Evolutionary conservation across 2,113 vertebrate genomes (phyloP), one percentile per base, ranked within the genome.

Genomic region (Ptilorrhoa leucosticta): DNA sequence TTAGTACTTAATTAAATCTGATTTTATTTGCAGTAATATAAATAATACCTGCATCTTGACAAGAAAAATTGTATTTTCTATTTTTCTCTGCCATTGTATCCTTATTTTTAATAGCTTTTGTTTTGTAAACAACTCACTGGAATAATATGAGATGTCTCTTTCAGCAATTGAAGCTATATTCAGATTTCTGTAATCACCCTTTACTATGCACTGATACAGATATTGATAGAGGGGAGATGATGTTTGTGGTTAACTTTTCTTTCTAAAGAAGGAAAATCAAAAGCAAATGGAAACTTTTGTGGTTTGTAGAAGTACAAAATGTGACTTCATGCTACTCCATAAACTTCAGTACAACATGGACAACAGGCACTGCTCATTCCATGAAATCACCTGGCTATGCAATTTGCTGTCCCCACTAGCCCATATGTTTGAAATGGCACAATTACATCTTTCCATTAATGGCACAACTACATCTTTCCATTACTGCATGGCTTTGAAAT

Each of bases 391-490:
- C 28, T 35, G 22, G 21, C 66, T 90, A 17, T 5, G 9, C 65
- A 89, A 51, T 45, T 78, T 47, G 8, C 37, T 57, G 15, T 80
- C 73, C 65, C 71, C 86, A 94, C 39, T n/a, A 23, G 45, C 28
- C 75, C 0, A 0, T 33, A 5, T 39, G 40, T 90, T 91, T 91
- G 66, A 86, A 84, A 84, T 66, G 70, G 71, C 76, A 87, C 51
- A 56, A 69, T 77, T 54, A 71, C 48, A 66, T n/a, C 64, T 85
- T 96, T 93, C 81, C 95, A 87, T 80, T 84, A 66, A 70, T 77
- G 72, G 66, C 71, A 81, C 54, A 48, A 56, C 71, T 50, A 75
- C n/a, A 80, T n/a, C 39, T 87, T 96, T 95, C 80, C 96, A 94
- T 72, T 87, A 66, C 56, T 73, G 60, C 50, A 54, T 4, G 8